Base-by-base conservation (phyloP, 2,113 vertebrate species). In the Anoplopoma fimbria region DNA sequence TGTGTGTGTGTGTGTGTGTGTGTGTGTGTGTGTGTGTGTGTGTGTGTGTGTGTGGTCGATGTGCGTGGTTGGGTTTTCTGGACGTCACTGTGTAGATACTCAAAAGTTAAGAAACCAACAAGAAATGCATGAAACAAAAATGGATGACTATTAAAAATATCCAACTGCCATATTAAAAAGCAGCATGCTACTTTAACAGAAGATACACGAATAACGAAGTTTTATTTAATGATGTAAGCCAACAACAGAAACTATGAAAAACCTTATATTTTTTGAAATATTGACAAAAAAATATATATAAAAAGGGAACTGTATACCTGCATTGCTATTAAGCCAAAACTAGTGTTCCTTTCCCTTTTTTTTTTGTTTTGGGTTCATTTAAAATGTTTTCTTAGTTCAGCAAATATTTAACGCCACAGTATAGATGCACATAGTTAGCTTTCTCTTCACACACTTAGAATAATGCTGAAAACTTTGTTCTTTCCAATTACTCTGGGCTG, bases 121-220 rank as follows among this genome's bases (percentile, higher is more conserved):
- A 90, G 87, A 93, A 93, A 95, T 98, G 98, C 98, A 99, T 99
- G 97, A 96, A 95, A 93, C 88, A 92, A 91, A 93, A 90, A 93
- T 94, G 94, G 94, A 95, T 95, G 93, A 95, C 84, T 88, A 93
- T 90, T 93, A 90, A 81, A 93, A 95, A 92, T 88, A 94, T 94
- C 86, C 93, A 95, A 95, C 95, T 96, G 94, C 95, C 94, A 96
- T 95, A 95, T 91, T 94, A 94, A 92, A 95, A 95, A 95, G 93
- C 95, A 95, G 95, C 95, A 96, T 95, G 95, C 93, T 91, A 93
- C 93, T 95, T 94, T 91, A 93, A 93, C 73, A 89, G 86, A 85
- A 93, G 89, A 91, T 95, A 94, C 90, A 85, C 92, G 93, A 93
- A 93, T 95, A 93, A 89, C n/a, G 79, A 93, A 69, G 81, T 93